phyloP scores from a whole-genome alignment of 1,140 invertebrate species.

The Metopolophium dirhodum region DNA sequence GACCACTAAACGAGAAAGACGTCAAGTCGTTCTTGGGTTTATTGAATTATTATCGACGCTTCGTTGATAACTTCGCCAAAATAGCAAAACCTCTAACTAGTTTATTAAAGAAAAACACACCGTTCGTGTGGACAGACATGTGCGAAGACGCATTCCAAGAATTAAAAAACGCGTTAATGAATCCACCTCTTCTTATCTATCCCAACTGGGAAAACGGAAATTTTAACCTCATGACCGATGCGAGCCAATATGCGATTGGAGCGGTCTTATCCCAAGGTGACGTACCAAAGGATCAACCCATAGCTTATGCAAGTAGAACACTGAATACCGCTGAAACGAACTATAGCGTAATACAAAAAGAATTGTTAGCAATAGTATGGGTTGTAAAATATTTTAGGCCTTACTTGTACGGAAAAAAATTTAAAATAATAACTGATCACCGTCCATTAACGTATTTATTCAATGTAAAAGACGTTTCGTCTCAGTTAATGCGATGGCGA shows the following conservation, averaged over 20 bases:
- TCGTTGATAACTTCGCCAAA: slow-evolving; percentile 60
- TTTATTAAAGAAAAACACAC: slow-evolving; percentile 58
- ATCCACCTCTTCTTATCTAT: slow-evolving; percentile 60
- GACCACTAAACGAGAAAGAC: slow-evolving; percentile 61
- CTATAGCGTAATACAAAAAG: background rate
- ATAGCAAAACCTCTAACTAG: slow-evolving; percentile 61
- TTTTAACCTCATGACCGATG: background rate
- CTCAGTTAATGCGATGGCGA: too few relatives aligned
- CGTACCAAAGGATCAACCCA: background rate
- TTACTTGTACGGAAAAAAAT: background rate
- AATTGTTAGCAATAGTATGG: background rate
- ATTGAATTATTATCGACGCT: slow-evolving; percentile 62
- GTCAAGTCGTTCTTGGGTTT: slow-evolving; percentile 62
- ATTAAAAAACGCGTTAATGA: slow-evolving; percentile 61
- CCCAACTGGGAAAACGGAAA: slow-evolving; percentile 55
- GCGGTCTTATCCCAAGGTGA: background rate
- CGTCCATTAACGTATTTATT: too few relatives aligned
- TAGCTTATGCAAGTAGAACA: background rate
- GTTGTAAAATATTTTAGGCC: background rate
- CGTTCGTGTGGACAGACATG: background rate
- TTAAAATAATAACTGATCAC: too few relatives aligned
- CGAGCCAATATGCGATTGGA: background rate
- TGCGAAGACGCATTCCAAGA: background rate
- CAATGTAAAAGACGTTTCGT: too few relatives aligned
- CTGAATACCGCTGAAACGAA: background rate